Conservation (phyloP, 2,888 invertebrate species). For the Drosophila longiperda region DNA sequence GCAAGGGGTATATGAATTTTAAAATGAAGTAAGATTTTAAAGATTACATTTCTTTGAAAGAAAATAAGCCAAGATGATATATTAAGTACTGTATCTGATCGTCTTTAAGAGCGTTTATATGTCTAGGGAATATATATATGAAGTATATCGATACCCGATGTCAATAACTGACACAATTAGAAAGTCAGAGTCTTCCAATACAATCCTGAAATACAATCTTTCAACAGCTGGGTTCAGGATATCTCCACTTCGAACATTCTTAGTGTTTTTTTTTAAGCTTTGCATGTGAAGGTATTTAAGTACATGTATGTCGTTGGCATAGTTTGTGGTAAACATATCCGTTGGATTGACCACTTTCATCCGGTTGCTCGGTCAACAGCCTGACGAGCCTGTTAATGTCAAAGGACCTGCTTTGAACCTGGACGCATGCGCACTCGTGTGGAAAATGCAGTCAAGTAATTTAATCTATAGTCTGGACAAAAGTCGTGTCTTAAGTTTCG, state of each 20-base stretch:
- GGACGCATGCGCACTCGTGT: slow-evolving; percentile 74
- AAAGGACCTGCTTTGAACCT: slow-evolving; percentile 70
- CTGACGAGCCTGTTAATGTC: slow-evolving; percentile 43
- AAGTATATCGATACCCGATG: neutral
- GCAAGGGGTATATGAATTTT: neutral
- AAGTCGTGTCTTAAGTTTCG: slow-evolving; percentile 63
- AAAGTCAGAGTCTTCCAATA: neutral
- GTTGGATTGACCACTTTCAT: slow-evolving; percentile 76
- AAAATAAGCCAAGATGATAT: neutral
- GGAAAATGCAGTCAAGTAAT: slow-evolving; percentile 77
- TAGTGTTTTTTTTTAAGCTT: neutral
- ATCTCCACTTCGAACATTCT: neutral
- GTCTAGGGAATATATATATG: neutral
- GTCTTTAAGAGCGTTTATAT: neutral
- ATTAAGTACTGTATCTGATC: too few species aligned
- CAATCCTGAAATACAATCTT: neutral
- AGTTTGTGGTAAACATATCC: slow-evolving; percentile 77
- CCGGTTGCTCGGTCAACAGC: slow-evolving; percentile 75
- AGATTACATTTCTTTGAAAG: neutral
- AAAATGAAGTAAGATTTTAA: neutral
- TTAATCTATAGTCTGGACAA: slow-evolving; percentile 67
- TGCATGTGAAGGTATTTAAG: slow-evolving; percentile 47
- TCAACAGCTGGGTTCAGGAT: neutral
- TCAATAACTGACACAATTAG: neutral
- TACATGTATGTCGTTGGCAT: slow-evolving; percentile 13